A percentile compares a stretch with the other conserved stretches of the same genome.
These are phyloP conservation scores for Saturnia pavonia DNA, from an alignment of 2,888 invertebrate genomes.

Conservation along the genomic window DNA sequence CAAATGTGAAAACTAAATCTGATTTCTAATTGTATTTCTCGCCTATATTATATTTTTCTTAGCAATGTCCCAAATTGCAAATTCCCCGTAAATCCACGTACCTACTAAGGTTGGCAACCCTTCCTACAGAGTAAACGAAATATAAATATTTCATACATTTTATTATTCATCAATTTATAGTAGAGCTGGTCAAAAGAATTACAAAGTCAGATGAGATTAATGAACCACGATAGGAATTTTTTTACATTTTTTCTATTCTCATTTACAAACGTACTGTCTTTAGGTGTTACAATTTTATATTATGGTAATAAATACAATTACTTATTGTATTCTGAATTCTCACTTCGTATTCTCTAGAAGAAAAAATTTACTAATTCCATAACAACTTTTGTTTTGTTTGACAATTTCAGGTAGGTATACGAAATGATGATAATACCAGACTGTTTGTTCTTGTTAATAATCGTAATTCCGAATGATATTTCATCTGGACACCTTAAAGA, in stretches of 20 bases:
- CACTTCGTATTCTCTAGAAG: background rate
- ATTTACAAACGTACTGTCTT: background rate
- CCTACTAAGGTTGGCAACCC: no score
- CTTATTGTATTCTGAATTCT: background rate
- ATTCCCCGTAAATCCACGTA: no score
- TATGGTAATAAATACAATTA: slow-evolving; percentile 14
- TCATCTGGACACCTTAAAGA: background rate
- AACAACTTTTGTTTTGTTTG: background rate
- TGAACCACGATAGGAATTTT: background rate
- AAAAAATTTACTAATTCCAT: background rate
- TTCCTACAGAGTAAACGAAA: background rate
- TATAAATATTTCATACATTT: slow-evolving; percentile 7
- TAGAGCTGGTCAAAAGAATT: slow-evolving; percentile 11
- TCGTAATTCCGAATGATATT: background rate
- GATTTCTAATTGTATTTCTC: no score
- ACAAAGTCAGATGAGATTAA: slow-evolving; percentile 7
- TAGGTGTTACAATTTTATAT: background rate
- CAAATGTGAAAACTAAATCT: no score
- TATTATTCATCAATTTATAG: slow-evolving; percentile 13
- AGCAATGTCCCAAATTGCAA: no score
- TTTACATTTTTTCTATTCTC: background rate
- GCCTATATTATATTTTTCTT: no score
- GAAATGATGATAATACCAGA: background rate
- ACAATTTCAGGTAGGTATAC: background rate
- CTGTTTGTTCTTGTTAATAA: background rate